Conservation (phyloP, 2,888 invertebrate genomes). For the Stenodera caucasica region DNA sequence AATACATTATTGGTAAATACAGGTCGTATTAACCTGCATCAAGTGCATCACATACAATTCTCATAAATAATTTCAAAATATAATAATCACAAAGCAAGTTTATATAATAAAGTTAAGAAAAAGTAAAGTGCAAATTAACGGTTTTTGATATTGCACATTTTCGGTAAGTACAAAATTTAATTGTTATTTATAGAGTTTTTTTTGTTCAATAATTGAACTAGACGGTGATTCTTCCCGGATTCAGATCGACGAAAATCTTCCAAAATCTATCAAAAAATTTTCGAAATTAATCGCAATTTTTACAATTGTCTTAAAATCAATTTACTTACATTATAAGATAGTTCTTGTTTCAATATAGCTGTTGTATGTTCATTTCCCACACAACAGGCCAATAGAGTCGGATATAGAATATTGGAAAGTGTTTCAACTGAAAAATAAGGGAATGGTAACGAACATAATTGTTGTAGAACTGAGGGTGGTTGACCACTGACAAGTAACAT, state of each 20-base stretch:
- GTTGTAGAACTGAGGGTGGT: conserved; percentile 79
- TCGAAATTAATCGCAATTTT: no score
- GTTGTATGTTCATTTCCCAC: conserved; percentile 69
- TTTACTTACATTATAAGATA: conserved; percentile 62
- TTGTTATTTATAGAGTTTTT: conserved; percentile 16
- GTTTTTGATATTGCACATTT: background rate
- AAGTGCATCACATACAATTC: background rate
- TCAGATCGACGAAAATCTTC: conserved; percentile 62
- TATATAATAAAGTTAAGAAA: no score
- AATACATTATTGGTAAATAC: conserved; percentile 10
- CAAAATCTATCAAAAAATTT: conserved; percentile 59
- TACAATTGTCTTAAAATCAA: no score
- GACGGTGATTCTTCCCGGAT: conserved; percentile 57
- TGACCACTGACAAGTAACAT: conserved; percentile 73
- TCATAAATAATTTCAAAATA: background rate
- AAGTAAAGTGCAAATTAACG: background rate
- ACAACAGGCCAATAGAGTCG: conserved; percentile 75
- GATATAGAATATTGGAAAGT: conserved; percentile 73
- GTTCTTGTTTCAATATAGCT: conserved; percentile 74
- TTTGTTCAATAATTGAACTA: conserved; percentile 57
- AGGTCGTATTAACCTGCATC: background rate
- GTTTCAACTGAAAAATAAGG: conserved; percentile 79
- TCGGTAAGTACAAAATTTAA: background rate
- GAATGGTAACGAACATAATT: conserved; percentile 81
- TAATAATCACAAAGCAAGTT: conserved; percentile 5